Evolutionary conservation across 2,113 vertebrate species (phyloP).

Genomic region (Manacus vitellinus): DNA sequence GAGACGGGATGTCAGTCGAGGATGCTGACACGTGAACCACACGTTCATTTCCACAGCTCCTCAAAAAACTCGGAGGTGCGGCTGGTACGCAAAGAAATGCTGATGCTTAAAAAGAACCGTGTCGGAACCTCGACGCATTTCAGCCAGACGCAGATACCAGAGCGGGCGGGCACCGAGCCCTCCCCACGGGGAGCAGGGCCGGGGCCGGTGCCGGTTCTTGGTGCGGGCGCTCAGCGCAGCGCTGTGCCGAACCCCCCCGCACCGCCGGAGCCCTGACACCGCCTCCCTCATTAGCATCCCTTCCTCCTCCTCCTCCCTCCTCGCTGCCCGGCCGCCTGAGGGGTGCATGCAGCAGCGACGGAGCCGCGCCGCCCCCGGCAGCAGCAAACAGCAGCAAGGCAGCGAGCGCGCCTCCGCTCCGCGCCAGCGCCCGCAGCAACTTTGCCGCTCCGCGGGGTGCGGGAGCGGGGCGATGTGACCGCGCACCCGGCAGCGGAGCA

Average conservation of each 20-base stretch:
- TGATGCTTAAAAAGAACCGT: not conserved
- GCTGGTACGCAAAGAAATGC: not conserved
- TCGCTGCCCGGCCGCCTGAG: not conserved
- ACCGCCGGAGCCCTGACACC: not conserved
- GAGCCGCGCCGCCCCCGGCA: not conserved
- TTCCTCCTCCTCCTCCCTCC: not conserved
- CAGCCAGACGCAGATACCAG: not conserved
- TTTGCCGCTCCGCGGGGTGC: not conserved
- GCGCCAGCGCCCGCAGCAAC: not conserved
- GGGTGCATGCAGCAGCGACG: not conserved
- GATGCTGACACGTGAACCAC: not conserved
- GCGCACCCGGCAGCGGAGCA: not conserved
- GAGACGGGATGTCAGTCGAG: not conserved
- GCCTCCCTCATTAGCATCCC: slow-evolving; percentile 4
- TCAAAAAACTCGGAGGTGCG: not conserved
- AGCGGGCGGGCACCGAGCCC: not conserved
- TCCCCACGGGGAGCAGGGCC: too few relatives aligned
- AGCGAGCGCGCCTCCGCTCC: too few relatives aligned
- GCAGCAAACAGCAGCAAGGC: not conserved
- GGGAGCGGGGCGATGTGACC: not conserved
- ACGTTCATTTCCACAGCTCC: not conserved
- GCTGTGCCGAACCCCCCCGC: not conserved
- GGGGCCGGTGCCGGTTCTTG: too few relatives aligned
- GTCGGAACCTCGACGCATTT: rapidly evolving
- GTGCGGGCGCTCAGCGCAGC: not conserved